phyloP scores from a whole-genome alignment of 2,797 vertebrate genomes.

The Thripadectes ignobilis region DNA sequence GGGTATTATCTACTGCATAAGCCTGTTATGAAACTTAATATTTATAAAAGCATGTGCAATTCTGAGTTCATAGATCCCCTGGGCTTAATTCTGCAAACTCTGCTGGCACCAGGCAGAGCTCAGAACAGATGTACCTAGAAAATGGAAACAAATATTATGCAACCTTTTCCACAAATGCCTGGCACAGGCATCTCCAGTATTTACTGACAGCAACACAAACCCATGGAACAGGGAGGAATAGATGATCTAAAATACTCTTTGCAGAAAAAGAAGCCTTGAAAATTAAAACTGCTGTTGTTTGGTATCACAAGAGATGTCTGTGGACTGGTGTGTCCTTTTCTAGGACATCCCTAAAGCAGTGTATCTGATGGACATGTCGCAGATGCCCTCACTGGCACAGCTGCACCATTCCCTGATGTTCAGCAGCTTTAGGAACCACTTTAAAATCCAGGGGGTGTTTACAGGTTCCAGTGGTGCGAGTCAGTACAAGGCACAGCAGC shows the following conservation, averaged over 20 bases:
- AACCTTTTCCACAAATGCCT: background rate
- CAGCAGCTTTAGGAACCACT: background rate
- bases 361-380: background rate
- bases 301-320: background rate
- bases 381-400: background rate
- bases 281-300: background rate
- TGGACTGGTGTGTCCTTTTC: background rate
- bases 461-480: background rate
- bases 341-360: background rate
- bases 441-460: background rate
- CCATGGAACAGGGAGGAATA: background rate
- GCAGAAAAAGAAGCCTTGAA: background rate
- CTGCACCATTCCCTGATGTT: accelerated
- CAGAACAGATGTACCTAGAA: background rate
- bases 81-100: conserved; percentile 12
- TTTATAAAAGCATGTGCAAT: background rate
- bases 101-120: background rate
- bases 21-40: background rate
- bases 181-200: background rate
- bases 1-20: background rate
- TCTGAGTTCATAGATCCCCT: background rate
- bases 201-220: background rate
- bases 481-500: background rate
- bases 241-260: background rate
- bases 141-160: background rate